Evolutionary conservation across 2,797 vertebrate genomes (phyloP).

Genomic region (Glyptemys insculpta): DNA sequence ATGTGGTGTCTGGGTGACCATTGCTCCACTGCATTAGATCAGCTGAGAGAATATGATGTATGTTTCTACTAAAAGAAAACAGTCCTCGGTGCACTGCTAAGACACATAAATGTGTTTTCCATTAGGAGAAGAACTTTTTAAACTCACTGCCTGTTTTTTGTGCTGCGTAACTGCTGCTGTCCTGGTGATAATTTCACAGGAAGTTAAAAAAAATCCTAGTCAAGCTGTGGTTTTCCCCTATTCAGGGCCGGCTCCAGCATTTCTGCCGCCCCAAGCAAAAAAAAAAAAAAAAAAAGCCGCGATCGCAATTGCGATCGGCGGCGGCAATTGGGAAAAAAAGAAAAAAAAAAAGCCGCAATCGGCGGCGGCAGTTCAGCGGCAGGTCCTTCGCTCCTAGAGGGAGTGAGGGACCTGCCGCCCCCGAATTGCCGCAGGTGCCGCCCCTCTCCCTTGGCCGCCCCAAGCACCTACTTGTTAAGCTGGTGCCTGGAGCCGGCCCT

Average conservation of each 20-base stretch:
- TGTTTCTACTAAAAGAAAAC: neutral
- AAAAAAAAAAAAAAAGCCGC: no score
- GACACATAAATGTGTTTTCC: neutral
- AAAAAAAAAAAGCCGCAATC: no score
- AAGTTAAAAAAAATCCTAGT: neutral
- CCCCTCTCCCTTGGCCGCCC: no score
- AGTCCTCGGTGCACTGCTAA: neutral
- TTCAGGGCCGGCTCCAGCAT: neutral
- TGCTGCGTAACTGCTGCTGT: neutral
- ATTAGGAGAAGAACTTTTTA: neutral
- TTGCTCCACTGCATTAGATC: accelerated
- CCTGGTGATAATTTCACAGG: neutral
- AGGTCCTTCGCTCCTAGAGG: no score
- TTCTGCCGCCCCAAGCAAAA: no score
- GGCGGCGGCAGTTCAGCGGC: no score
- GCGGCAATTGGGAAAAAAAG: no score
- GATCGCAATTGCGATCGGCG: no score
- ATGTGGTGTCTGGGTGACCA: neutral
- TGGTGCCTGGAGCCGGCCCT: no score
- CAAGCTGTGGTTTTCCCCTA: neutral
- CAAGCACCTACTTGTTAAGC: no score
- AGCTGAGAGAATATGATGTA: neutral
- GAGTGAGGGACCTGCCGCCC: no score
- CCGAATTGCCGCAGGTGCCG: no score
- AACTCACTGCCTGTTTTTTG: neutral